Evolutionary conservation across 2,113 vertebrate species (phyloP), one percentile per base, ranked within the genome.

Genomic region (Blennius ocellaris): DNA sequence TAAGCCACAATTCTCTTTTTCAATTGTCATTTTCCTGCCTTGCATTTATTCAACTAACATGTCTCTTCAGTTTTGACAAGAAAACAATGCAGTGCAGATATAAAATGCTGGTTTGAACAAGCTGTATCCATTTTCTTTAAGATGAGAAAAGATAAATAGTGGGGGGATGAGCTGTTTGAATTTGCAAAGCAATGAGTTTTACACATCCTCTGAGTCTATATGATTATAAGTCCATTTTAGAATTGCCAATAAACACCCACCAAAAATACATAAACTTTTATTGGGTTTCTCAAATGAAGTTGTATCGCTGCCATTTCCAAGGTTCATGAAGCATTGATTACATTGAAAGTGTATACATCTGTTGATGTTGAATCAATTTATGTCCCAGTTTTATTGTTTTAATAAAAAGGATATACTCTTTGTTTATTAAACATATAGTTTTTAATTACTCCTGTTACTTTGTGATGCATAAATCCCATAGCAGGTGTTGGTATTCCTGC

Each of bases 81-180:
- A 30, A 30, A 30, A 30, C 21, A 30, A 30, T 30, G 21, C 4
- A 30, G 21, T 30, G 21, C 21, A 30, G 21, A 4, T 30, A 30
- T 30, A n/a, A n/a, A n/a, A n/a, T n/a, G n/a, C n/a, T n/a, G n/a
- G n/a, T 47, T 60, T 6, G 5, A 40, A 64, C 21, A 40, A 60
- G 17, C 69, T 52, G 47, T 49, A 64, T 79, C 44, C 66, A 66
- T 49, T 79, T 49, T 40, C 16, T 36, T 48, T 49, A 51, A 56
- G 57, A 11, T 40, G 11, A 11, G 11, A 7, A 48, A 45, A 51
- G 38, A 69, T n/a, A 7, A 47, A 49, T 72, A 49, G 41, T 2
- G 8, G 59, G 57, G 65, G 12, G 38, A 36, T 17, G 36, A 52
- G 11, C 45, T 43, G 37, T 59, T 45, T 45, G 8, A 69, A 37